phyloP scores from a whole-genome alignment of 2,888 invertebrate species.

The Platycheirus rosarum region DNA sequence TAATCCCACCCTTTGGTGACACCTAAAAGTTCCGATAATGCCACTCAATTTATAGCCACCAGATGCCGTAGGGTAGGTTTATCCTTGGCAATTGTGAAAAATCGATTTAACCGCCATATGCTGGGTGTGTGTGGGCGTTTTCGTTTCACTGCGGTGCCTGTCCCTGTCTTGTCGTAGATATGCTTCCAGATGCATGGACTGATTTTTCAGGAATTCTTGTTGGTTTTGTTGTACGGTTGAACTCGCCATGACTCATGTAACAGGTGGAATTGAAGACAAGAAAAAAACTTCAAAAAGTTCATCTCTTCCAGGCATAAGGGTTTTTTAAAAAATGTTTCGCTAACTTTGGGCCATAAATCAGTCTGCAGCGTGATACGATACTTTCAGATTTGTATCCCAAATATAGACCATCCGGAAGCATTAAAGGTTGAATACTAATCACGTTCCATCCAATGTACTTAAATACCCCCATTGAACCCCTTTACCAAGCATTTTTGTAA shows the following conservation, averaged over 20 bases:
- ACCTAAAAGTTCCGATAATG: conserved; percentile 18
- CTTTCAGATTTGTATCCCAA: conserved; percentile 40
- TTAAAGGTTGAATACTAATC: conserved; percentile 59
- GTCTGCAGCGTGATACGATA: conserved; percentile 21
- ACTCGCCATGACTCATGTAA: conserved; percentile 61
- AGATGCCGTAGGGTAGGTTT: not conserved
- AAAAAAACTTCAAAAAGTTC: conserved; percentile 14
- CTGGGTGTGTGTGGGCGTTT: conserved; percentile 6
- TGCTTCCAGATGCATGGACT: conserved; percentile 5
- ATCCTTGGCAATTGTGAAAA: conserved; percentile 44
- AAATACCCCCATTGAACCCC: not conserved
- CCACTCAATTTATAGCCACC: conserved; percentile 19
- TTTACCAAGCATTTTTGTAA: no score
- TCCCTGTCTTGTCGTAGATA: not conserved
- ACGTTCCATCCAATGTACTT: not conserved
- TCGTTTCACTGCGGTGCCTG: not conserved
- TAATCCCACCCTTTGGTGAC: not conserved
- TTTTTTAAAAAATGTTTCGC: conserved; percentile 31
- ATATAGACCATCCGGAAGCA: conserved; percentile 51
- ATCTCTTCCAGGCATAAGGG: conserved; percentile 3
- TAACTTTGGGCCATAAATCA: conserved; percentile 51
- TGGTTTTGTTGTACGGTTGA: conserved; percentile 2
- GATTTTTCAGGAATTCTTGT: conserved; percentile 9
- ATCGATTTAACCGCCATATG: conserved; percentile 65
- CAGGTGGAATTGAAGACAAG: conserved; percentile 55